Percentiles rank a stretch among this genome's conserved stretches.
These are phyloP conservation scores for Heliconius congener DNA, from an alignment of 1,140 invertebrate species.

Conservation along the genomic window DNA sequence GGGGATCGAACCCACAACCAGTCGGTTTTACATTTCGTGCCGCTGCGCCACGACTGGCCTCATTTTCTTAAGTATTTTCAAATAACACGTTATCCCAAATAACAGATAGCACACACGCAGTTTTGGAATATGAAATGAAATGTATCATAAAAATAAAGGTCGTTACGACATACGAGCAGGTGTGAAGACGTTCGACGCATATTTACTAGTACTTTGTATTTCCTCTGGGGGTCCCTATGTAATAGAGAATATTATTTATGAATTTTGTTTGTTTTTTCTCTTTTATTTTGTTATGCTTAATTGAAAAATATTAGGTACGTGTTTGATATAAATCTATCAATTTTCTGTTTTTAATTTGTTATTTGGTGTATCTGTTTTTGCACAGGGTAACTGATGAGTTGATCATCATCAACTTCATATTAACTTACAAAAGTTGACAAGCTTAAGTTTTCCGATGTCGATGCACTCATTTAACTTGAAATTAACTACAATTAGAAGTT, in stretches of 20 bases:
- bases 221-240: conserved; percentile 1
- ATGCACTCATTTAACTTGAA: too few species aligned
- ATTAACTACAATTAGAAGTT: too few species aligned
- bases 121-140: conserved; percentile 2
- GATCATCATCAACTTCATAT: too few species aligned
- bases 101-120: background rate
- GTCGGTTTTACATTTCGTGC: too few species aligned
- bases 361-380: too few species aligned
- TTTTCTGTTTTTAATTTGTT: background rate
- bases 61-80: background rate
- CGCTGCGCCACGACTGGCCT: too few species aligned
- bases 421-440: too few species aligned
- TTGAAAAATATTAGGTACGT: background rate
- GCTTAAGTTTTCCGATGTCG: too few species aligned
- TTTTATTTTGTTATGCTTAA: background rate
- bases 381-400: too few species aligned
- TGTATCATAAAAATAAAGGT: conserved; percentile 7
- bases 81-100: background rate
- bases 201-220: background rate
- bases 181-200: background rate
- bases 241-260: background rate
- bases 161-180: background rate
- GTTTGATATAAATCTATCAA: background rate
- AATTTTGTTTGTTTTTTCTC: background rate
- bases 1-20: too few species aligned